Percentiles rank a stretch among this genome's conserved stretches.
Conservation (phyloP, 2,888 invertebrate species). For the Cantharis rufa region DNA sequence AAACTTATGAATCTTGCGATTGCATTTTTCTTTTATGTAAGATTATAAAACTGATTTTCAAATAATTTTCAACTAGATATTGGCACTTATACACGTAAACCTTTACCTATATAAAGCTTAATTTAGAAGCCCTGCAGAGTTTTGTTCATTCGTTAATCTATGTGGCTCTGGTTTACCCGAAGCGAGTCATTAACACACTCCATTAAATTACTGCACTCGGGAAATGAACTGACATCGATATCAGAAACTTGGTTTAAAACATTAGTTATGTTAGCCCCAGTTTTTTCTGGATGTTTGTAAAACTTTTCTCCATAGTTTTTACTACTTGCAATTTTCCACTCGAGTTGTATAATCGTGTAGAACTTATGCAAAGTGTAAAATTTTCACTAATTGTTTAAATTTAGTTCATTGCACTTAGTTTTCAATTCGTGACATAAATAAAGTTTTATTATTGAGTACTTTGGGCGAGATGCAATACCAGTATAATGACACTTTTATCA, state of each 20-base stretch:
- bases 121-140: conserved; percentile 42
- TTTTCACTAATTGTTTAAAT: background rate
- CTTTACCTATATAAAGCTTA: conserved; percentile 18
- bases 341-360: conserved; percentile 1
- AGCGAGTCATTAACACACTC: conserved; percentile 45
- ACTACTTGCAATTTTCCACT: conserved; percentile 18
- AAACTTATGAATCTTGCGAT: background rate
- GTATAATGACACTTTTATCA: background rate
- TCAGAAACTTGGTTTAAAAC: conserved; percentile 27
- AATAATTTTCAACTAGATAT: background rate
- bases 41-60: background rate
- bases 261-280: conserved; percentile 20
- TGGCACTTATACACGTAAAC: background rate
- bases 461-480: background rate
- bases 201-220: conserved; percentile 45
- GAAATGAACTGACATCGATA: conserved; percentile 39
- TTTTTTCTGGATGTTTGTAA: conserved; percentile 6
- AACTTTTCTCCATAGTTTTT: conserved; percentile 4
- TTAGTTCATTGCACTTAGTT: background rate
- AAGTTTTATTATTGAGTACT: background rate
- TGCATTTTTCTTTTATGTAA: background rate
- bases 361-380: background rate
- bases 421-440: background rate
- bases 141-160: conserved; percentile 39
- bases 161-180: conserved; percentile 39